Evolutionary conservation across 1,140 invertebrate genomes (phyloP).

Genomic region (Pectinophora gossypiella): DNA sequence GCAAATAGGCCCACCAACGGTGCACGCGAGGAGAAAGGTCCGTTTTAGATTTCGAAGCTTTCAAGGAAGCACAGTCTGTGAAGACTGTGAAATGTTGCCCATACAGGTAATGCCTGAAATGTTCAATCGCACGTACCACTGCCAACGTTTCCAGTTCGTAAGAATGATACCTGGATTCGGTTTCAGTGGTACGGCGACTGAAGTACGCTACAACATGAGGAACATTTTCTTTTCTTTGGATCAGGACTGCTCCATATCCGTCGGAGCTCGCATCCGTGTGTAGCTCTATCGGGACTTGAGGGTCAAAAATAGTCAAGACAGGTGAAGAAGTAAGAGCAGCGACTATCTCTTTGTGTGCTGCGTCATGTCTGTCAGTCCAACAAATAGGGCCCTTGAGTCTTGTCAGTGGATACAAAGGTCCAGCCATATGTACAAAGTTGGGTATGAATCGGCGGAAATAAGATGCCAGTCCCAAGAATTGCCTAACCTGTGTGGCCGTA

Average conservation of each 20-base stretch:
- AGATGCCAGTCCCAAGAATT: too few relatives aligned
- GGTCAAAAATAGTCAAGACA: not conserved
- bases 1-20: too few relatives aligned
- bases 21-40: too few relatives aligned
- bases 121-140: too few relatives aligned
- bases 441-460: slow-evolving; percentile 35
- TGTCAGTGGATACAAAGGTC: not conserved
- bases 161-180: too few relatives aligned
- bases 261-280: too few relatives aligned
- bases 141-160: too few relatives aligned
- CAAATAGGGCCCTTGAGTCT: not conserved
- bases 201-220: slow-evolving; percentile 6
- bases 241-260: not conserved
- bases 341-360: not conserved
- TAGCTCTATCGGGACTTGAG: not conserved
- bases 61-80: too few relatives aligned
- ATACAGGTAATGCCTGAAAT: too few relatives aligned
- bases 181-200: too few relatives aligned
- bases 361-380: not conserved
- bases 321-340: not conserved
- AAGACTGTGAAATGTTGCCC: too few relatives aligned
- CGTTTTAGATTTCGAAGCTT: too few relatives aligned
- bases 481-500: slow-evolving; percentile 28
- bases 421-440: slow-evolving; percentile 12
- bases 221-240: slow-evolving; percentile 17